Evolutionary conservation across 2,888 invertebrate species (phyloP).

Genomic region (Drosophila quinaria): DNA sequence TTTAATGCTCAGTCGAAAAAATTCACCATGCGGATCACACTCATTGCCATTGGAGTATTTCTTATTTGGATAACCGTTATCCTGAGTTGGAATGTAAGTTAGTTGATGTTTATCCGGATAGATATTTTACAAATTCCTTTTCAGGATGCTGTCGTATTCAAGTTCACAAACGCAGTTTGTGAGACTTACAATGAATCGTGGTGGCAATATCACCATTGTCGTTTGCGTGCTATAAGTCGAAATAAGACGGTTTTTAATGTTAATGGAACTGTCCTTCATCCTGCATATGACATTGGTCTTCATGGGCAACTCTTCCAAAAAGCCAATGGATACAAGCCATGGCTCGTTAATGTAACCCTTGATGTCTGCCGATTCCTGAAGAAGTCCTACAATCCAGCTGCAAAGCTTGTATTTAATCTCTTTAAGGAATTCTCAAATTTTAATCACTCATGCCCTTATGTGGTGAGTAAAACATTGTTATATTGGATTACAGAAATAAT

Average conservation of each 20-base stretch:
- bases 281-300: background rate
- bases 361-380: conserved; percentile 35
- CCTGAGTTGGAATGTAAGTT: no score
- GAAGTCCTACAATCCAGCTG: conserved; percentile 22
- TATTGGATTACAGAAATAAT: no score
- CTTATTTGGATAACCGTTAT: no score
- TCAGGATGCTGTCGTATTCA: conserved; percentile 20
- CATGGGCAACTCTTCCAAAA: conserved; percentile 8
- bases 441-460: no score
- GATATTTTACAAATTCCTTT: no score
- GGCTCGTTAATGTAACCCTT: conserved; percentile 4
- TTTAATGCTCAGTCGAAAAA: no score
- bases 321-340: conserved; percentile 51
- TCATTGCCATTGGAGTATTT: no score
- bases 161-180: conserved; percentile 30
- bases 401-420: background rate
- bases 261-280: conserved; percentile 12
- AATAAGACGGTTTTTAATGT: background rate
- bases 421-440: background rate
- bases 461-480: no score
- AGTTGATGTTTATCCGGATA: no score
- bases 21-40: no score
- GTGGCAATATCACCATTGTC: conserved; percentile 11
- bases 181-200: background rate
- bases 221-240: conserved; percentile 28